phyloP scores from a whole-genome alignment of 92 coral and sea anemone genomes.

The Siderastrea siderea region DNA sequence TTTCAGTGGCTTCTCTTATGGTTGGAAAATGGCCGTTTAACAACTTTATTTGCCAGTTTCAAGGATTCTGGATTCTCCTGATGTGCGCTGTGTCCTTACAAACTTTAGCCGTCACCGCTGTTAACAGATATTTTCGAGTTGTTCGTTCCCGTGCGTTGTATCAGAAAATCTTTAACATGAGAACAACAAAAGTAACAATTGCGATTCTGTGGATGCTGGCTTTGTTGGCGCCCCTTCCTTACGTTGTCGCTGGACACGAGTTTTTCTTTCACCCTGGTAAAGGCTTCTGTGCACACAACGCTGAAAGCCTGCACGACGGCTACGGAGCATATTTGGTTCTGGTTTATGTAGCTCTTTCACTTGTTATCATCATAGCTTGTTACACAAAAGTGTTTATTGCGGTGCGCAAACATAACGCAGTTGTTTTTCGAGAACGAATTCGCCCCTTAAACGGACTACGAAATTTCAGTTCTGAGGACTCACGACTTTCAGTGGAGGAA shows the following conservation, averaged over 20 bases:
- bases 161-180: slow-evolving; percentile 63
- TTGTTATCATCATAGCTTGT: slow-evolving; percentile 59
- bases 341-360: slow-evolving; percentile 68
- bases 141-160: slow-evolving; percentile 64
- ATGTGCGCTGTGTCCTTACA: slow-evolving; percentile 72
- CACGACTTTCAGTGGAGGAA: slow-evolving; percentile 71
- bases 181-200: slow-evolving; percentile 62
- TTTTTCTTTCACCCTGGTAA: slow-evolving; percentile 84
- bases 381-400: slow-evolving; percentile 69
- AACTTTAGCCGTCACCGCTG: slow-evolving; percentile 77
- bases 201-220: slow-evolving; percentile 69
- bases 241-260: slow-evolving; percentile 59
- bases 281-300: slow-evolving; percentile 72
- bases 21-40: slow-evolving; percentile 69
- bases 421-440: neutral
- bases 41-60: slow-evolving; percentile 65
- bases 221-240: slow-evolving; percentile 76
- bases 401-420: slow-evolving; percentile 67
- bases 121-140: slow-evolving; percentile 72
- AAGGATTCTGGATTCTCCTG: slow-evolving; percentile 75
- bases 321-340: slow-evolving; percentile 77
- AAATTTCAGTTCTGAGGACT: neutral
- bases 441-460: neutral
- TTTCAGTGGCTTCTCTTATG: slow-evolving; percentile 50
- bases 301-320: slow-evolving; percentile 57